Evolutionary conservation across 2,113 vertebrate species (phyloP), one percentile per base, ranked within the genome.

Genomic region (Ursus arctos): DNA sequence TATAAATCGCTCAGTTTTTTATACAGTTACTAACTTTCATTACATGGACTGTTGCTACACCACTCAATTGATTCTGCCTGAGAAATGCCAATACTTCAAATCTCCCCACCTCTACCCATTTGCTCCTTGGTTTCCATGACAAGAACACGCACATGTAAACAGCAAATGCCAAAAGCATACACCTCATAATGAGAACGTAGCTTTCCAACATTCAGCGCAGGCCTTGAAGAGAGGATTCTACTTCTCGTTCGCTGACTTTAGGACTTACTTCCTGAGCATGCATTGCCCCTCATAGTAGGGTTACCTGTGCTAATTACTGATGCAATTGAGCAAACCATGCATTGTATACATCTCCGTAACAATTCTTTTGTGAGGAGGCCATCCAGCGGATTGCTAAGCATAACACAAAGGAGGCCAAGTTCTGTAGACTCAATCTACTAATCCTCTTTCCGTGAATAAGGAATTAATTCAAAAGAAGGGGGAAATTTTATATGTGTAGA

Each of bases 381-480:
- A 7, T 63, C 67, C 86, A 77, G 19, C 65, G 26, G 47, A 36
- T 69, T 79, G 14, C 22, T 47, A 55, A 88, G 65, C 24, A 26
- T 49, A 95, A 81, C 14, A 74, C 36, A 69, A 83, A 77, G 18
- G 40, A 91, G 21, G 40, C 16, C 84, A 91, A 79, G 10, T 47
- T 77, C 83, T 63, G 1, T 18, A 84, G 59, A 88, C 43, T 1
- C 72, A 31, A 89, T 89, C 33, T 10, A 67, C 36, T 92, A 87
- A 55, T 28, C 28, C 22, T 74, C n/a, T 24, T 82, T 19, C 65
- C 53, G 22, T 79, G n/a, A 83, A 87, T 94, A 93, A 90, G 53
- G 95, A 97, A 86, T 33, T 28, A 94, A 55, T 36, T 84, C 33
- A 94, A 96, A 96, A 80, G 69, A 81, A 49, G 4, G 11, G 43